phyloP scores from a whole-genome alignment of 2,113 vertebrate genomes.

The Centropus bengalensis region DNA sequence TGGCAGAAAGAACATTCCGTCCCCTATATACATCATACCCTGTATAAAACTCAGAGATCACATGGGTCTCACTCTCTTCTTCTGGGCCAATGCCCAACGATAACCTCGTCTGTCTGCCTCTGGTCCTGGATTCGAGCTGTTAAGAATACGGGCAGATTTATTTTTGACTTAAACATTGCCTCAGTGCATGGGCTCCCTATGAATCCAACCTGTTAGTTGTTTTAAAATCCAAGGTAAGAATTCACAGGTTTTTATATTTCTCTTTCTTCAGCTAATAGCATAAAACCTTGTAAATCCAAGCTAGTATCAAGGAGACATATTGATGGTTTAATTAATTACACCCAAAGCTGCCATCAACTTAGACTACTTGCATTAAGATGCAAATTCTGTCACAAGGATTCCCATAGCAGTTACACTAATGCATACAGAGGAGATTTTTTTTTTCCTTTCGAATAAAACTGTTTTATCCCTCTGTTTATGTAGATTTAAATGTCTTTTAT shows the following conservation, averaged over 20 bases:
- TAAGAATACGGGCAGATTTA: too few species aligned
- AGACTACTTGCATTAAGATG: constrained; percentile 1
- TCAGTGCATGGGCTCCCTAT: neutral
- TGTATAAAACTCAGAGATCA: too few species aligned
- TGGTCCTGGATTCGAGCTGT: too few species aligned
- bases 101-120: too few species aligned
- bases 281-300: constrained; percentile 26
- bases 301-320: neutral
- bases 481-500: neutral
- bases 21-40: too few species aligned
- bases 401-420: neutral
- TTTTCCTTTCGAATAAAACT: neutral
- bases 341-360: constrained; percentile 16
- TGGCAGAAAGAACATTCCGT: too few species aligned
- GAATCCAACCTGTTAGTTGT: neutral
- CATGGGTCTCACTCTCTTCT: too few species aligned
- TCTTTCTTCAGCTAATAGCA: neutral
- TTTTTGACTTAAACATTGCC: too few species aligned
- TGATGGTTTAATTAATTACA: constrained; percentile 35
- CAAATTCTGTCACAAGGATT: constrained; percentile 3
- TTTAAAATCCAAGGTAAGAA: neutral
- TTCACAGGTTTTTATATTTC: neutral
- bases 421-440: neutral
- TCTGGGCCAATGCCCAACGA: too few species aligned
- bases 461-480: neutral